Evolutionary conservation across 2,113 vertebrate genomes (phyloP).

Genomic region (Onychostruthus taczanowskii): DNA sequence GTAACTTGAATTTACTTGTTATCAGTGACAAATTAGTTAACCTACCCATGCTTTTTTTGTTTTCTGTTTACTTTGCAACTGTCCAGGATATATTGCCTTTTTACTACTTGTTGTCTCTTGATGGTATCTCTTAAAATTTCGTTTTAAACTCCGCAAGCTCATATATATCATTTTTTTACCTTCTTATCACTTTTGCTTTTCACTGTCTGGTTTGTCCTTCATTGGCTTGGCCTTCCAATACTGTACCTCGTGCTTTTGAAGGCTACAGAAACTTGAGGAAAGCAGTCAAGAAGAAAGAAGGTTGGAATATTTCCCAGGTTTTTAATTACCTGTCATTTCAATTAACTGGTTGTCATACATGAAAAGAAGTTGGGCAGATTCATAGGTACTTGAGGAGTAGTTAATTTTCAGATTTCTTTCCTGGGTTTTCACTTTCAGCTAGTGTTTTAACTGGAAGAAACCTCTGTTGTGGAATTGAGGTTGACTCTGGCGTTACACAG

Average conservation of each 20-base stretch:
- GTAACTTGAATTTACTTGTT: not conserved
- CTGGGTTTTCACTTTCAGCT: not conserved
- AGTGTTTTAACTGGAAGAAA: not conserved
- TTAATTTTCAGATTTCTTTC: not conserved
- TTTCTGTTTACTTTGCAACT: slow-evolving; percentile 66
- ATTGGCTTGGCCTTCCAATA: slow-evolving; percentile 81
- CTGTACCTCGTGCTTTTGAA: slow-evolving; percentile 82
- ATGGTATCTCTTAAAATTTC: slow-evolving; percentile 72
- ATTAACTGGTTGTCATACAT: slow-evolving; percentile 69
- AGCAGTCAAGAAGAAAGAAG: slow-evolving; percentile 85
- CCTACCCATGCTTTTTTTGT: slow-evolving; percentile 33
- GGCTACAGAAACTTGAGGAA: slow-evolving; percentile 90
- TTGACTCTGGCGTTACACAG: not conserved
- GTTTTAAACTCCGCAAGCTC: slow-evolving; percentile 75
- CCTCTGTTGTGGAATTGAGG: not conserved
- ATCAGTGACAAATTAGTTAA: slow-evolving; percentile 2
- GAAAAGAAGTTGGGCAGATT: slow-evolving; percentile 55
- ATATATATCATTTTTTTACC: slow-evolving; percentile 78
- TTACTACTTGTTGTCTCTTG: slow-evolving; percentile 73
- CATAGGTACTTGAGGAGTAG: not conserved
- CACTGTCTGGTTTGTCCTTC: slow-evolving; percentile 81
- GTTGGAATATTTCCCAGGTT: slow-evolving; percentile 87
- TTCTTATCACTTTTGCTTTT: slow-evolving; percentile 78
- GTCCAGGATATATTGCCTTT: slow-evolving; percentile 73
- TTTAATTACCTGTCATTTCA: slow-evolving; percentile 76